Evolutionary conservation across 2,797 vertebrate species (phyloP), one percentile per base, ranked within the genome.

Genomic region (Helicolenus hilgendorfi): DNA sequence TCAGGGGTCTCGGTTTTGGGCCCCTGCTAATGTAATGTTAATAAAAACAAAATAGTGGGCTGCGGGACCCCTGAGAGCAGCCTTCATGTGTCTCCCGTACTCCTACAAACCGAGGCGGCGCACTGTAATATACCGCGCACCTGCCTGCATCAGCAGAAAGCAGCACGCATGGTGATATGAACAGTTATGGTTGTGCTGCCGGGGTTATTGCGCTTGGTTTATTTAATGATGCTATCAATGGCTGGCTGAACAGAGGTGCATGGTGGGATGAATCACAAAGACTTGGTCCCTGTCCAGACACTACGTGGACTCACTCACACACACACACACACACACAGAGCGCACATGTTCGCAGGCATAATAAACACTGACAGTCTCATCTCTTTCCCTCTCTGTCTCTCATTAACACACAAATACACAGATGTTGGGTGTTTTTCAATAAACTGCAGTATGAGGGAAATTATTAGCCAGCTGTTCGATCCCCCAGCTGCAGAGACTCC

Each of bases 91-190:
- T 95, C 71, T 93, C 65, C 68, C 4, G 38, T 26, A 78, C 77
- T 83, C 89, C 70, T 80, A 88, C 86, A 92, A 92, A 90, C 68
- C n/a, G 11, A 77, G 81, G 68, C 72, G 22, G 78, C 13, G 14
- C 20, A 4, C 77, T 72, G 69, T 85, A 95, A 94, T 92, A 87
- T 86, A 22, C 33, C 2, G 5, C 6, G 58, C 78, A 79, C 84
- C 86, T 91, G 90, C 93, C 85, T 84, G 84, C 87, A 60, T 97
- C 97, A 96, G 96, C 95, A 92, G 83, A 96, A 96, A 96, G 31
- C 79, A 96, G 31, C 79, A 77, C 79, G 69, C 70, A 31, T 72
- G 78, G 64, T 56, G 75, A 89, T 85, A 79, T 86, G 89, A 94
- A 65, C 84, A 73, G 85, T 84, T 83, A 60, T 53, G 60, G 75